Percentiles rank a stretch among this genome's conserved stretches.
These are phyloP conservation scores for Actinemys pallida DNA, from an alignment of 2,113 vertebrate species.

Conservation along the genomic window DNA sequence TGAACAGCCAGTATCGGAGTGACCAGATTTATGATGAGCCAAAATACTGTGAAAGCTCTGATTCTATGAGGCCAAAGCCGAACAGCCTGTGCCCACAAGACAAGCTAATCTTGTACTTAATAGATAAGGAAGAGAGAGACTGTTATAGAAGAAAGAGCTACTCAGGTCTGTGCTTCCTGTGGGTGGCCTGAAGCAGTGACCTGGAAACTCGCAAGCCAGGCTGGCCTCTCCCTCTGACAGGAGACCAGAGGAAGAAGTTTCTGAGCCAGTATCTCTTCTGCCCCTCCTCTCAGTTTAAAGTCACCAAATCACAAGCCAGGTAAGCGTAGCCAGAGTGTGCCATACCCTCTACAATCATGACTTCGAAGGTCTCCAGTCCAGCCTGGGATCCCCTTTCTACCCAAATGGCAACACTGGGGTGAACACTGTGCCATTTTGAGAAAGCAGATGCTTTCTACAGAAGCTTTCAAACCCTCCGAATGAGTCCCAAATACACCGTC, in stretches of 20 bases:
- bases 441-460: slow-evolving; percentile 29
- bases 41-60: background rate
- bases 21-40: background rate
- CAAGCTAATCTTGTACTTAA: background rate
- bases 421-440: background rate
- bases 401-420: background rate
- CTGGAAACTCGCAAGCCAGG: background rate
- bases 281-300: slow-evolving; percentile 1
- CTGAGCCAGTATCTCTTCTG: slow-evolving; percentile 4
- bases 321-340: background rate
- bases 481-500: background rate
- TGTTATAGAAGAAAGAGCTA: background rate
- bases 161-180: background rate
- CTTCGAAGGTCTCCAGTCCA: background rate
- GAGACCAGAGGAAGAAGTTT: slow-evolving; percentile 6
- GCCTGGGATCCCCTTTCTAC: background rate
- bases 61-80: background rate
- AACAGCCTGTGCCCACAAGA: background rate
- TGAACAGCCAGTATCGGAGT: background rate
- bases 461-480: slow-evolving; percentile 26
- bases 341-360: background rate
- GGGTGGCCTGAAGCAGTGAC: background rate
- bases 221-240: background rate
- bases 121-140: background rate
- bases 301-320: background rate